Evolutionary conservation across 1,140 invertebrate species (phyloP), one percentile per base, ranked within the genome.

Genomic region (Formica selysi): DNA sequence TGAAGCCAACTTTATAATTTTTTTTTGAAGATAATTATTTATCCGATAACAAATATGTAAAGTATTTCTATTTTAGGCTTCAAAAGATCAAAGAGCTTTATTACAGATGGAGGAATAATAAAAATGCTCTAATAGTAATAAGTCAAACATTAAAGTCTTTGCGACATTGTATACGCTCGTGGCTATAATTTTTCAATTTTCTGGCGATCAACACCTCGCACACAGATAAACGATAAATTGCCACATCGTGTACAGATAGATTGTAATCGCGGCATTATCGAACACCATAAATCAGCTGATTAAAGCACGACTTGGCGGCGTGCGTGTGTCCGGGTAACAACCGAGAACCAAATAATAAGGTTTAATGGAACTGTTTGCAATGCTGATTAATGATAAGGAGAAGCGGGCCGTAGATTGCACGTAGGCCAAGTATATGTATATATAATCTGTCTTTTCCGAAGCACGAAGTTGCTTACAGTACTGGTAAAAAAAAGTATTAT

Each of bases 331-430:
- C 48, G 19, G 74, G 86, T 76, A 87, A 86, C 59, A 36, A n/a
- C 62, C 36, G 61, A 59, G 59, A 85, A 48, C 1, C 22, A 88
- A 79, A 83, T 89, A 90, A 91, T 90, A 74, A 86, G 48, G n/a
- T 76, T 70, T 85, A 86, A 91, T 91, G 81, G 76, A 91, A 88
- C 80, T 91, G 85, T 90, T 88, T 90, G 76, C 74, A 91, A 86
- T 89, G 85, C 87, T 87, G 90, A 89, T 89, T 91, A 90, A 90
- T 87, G 85, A 85, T 83, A 84, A 90, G 71, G 64, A 68, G 64
- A 90, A 85, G 68, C 59, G 26, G 16, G 0, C 64, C 64, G 73
- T 67, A 62, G 26, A 81, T 89, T 83, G 78, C 62, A 85, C 32
- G 86, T 89, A 74, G 86, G 79, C 13, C 13, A 38, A 38, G 8